A percentile compares a stretch with the other conserved stretches of the same genome.
phyloP scores from a whole-genome alignment of 2,797 vertebrate species.

The Numenius phaeopus region DNA sequence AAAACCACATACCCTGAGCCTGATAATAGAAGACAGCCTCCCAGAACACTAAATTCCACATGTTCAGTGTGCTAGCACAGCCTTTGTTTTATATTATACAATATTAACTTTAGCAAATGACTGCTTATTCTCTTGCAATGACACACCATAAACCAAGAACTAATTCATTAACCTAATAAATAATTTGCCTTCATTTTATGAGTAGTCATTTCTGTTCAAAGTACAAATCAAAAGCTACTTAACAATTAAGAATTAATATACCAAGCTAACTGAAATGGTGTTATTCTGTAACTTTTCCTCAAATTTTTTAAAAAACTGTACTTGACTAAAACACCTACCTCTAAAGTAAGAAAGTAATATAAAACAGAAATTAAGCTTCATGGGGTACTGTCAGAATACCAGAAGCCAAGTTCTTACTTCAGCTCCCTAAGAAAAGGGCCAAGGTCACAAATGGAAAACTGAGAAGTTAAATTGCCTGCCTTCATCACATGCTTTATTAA shows the following conservation, averaged over 20 bases:
- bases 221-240: neutral
- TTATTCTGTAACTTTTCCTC: neutral
- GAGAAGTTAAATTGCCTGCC: neutral
- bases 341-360: neutral
- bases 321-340: neutral
- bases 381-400: neutral
- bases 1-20: neutral
- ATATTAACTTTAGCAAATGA: neutral
- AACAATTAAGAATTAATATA: neutral
- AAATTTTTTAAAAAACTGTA: neutral
- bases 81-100: neutral
- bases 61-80: neutral
- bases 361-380: neutral
- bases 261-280: neutral
- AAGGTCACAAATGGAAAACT: conserved; percentile 38
- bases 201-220: neutral
- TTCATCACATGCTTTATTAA: neutral
- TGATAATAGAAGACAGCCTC: neutral
- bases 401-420: neutral
- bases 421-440: neutral
- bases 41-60: neutral
- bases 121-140: neutral
- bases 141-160: neutral
- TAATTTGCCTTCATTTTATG: neutral
- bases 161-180: neutral